Evolutionary conservation across 2,113 vertebrate species (phyloP).

Genomic region (Brachypteracias leptosomus): DNA sequence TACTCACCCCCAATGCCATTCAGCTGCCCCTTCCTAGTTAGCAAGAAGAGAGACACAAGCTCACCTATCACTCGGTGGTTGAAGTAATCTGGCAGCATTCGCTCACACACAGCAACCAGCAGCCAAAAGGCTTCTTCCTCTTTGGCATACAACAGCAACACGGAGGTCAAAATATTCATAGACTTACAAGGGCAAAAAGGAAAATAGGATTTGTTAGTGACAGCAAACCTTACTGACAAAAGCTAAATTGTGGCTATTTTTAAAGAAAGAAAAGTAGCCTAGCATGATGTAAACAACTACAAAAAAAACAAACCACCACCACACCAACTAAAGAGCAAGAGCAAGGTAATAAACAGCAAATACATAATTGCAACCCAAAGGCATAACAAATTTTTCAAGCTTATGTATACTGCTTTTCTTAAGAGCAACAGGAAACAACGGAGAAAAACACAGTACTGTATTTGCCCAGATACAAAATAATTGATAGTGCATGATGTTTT

Average conservation of each 20-base stretch:
- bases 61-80: constrained; percentile 94
- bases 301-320: background rate
- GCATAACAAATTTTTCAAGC: background rate
- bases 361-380: background rate
- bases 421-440: background rate
- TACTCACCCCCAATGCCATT: background rate
- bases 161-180: constrained; percentile 97
- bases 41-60: background rate
- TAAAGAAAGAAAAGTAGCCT: background rate
- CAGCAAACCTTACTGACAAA: background rate
- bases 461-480: background rate
- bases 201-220: background rate
- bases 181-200: constrained; percentile 76
- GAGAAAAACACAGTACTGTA: background rate
- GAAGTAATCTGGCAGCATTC: constrained; percentile 97
- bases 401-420: background rate
- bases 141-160: constrained; percentile 90
- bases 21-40: background rate
- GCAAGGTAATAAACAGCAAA: background rate
- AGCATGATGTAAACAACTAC: background rate
- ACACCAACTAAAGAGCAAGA: background rate
- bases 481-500: background rate
- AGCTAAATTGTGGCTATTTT: background rate
- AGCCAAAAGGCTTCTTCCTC: constrained; percentile 98
- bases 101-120: constrained; percentile 93